phyloP scores from a whole-genome alignment of 2,113 vertebrate genomes.

The Fregata magnificens region DNA sequence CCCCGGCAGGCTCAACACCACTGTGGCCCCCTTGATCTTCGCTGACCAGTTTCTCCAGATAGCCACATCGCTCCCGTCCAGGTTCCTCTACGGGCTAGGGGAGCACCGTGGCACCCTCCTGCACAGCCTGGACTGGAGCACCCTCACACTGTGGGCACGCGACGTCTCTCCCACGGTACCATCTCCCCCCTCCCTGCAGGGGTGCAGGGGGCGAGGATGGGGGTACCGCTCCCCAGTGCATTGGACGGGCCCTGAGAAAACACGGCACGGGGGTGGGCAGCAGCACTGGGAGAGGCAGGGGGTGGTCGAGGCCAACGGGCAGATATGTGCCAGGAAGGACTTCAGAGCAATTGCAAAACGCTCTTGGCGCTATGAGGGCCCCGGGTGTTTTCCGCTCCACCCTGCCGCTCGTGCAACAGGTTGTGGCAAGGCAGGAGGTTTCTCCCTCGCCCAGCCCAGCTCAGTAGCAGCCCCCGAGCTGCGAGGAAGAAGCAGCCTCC shows the following conservation, averaged over 20 bases:
- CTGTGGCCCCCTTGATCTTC: conserved; percentile 84
- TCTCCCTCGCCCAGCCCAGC: not conserved
- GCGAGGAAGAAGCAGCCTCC: not conserved
- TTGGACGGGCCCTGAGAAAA: not conserved
- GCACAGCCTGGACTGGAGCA: conserved; percentile 85
- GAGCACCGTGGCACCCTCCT: conserved; percentile 83
- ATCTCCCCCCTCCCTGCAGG: rapidly evolving
- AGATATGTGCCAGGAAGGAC: not conserved
- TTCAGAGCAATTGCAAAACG: conserved; percentile 39
- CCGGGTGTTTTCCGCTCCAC: not conserved
- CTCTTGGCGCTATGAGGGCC: not conserved
- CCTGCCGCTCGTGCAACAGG: not conserved
- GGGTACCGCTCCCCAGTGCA: not conserved
- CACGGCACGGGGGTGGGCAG: not conserved
- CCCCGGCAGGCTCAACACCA: conserved; percentile 79
- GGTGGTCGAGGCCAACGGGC: not conserved
- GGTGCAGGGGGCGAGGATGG: not conserved
- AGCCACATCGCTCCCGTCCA: conserved; percentile 75
- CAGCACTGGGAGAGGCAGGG: not conserved
- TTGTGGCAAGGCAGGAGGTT: not conserved
- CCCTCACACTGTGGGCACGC: conserved; percentile 87
- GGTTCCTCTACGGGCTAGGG: conserved; percentile 83
- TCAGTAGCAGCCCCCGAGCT: not conserved
- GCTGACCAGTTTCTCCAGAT: conserved; percentile 89
- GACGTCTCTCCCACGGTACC: conserved; percentile 84